Percentiles rank a stretch among this genome's conserved stretches.
Evolutionary conservation across 1,140 invertebrate species (phyloP).

Genomic region (Meloidogyne exigua): DNA sequence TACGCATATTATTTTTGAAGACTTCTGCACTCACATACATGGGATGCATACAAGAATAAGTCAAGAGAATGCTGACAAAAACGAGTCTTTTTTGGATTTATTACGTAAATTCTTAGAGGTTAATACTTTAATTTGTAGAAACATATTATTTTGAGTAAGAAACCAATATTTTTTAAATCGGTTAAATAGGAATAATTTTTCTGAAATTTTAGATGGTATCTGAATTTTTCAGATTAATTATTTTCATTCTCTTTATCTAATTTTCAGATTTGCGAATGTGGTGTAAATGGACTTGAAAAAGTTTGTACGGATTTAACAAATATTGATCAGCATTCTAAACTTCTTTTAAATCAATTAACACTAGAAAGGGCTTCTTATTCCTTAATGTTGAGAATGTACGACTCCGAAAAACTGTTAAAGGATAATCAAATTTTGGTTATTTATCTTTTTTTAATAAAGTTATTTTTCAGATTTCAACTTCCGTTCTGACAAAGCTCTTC

Average conservation of each 20-base stretch:
- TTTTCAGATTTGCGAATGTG: conserved; percentile 35
- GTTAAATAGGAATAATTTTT: no score
- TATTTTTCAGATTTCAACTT: conserved; percentile 25
- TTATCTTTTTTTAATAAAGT: conserved; percentile 13
- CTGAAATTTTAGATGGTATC: no score
- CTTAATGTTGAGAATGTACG: conserved; percentile 33
- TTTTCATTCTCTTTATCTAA: no score
- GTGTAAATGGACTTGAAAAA: conserved; percentile 31
- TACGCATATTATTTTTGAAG: conserved; percentile 29
- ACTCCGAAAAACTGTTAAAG: conserved; percentile 22
- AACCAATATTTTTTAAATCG: no score
- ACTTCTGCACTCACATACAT: conserved; percentile 11
- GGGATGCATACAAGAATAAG: not conserved
- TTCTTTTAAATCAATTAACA: conserved; percentile 26
- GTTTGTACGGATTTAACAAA: conserved; percentile 4
- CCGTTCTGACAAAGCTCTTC: conserved; percentile 40
- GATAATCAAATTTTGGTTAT: conserved; percentile 23
- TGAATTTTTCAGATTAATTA: no score
- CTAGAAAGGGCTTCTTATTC: conserved; percentile 35
- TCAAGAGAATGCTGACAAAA: not conserved
- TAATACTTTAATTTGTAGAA: not conserved
- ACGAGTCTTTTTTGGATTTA: conserved; percentile 13
- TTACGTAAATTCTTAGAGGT: conserved; percentile 23
- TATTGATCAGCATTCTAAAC: conserved; percentile 28
- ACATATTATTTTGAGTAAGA: not conserved